A percentile compares a stretch with the other conserved stretches of the same genome.
Evolutionary conservation across 2,797 vertebrate genomes (phyloP).

Genomic region (Nasua narica): DNA sequence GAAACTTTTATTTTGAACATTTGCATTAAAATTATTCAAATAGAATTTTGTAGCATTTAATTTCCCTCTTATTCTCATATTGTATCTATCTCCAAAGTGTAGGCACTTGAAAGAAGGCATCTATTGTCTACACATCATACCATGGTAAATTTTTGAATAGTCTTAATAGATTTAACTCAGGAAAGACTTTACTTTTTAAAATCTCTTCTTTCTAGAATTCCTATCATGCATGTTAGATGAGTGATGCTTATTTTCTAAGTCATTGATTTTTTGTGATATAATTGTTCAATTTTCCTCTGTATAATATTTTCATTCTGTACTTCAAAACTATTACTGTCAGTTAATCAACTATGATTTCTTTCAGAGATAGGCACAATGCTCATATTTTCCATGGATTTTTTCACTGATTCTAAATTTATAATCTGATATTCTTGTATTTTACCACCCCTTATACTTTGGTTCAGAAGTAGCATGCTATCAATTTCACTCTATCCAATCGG

Average conservation of each 20-base stretch:
- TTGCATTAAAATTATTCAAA: background rate
- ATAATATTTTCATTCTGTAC: background rate
- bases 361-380: background rate
- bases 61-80: background rate
- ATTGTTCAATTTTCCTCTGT: background rate
- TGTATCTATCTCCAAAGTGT: background rate
- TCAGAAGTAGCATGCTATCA: background rate
- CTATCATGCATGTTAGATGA: background rate
- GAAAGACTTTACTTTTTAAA: background rate
- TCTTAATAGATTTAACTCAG: background rate
- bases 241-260: constrained; percentile 22
- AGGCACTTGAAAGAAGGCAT: background rate
- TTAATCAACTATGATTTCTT: constrained; percentile 16
- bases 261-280: background rate
- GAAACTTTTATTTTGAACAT: background rate
- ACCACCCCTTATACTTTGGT: background rate
- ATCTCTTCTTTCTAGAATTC: background rate
- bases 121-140: background rate
- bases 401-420: background rate
- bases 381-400: background rate
- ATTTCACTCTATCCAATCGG: background rate
- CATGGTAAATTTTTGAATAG: background rate
- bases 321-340: background rate
- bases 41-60: background rate
- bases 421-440: background rate